Conservation (phyloP, 1,140 invertebrate genomes). For the Eulimnadia texana region DNA sequence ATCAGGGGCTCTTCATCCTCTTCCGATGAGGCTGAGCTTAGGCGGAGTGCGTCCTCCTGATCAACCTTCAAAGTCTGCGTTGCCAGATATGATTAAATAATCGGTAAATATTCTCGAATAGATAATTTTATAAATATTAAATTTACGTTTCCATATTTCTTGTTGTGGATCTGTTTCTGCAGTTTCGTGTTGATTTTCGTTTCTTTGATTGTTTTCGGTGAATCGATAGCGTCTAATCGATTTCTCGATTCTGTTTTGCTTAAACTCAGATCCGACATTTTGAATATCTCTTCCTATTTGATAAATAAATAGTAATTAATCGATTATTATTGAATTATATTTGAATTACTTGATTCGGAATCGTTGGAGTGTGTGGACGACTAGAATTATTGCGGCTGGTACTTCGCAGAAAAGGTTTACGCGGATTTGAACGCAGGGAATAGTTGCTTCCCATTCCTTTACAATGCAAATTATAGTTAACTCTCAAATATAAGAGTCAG, state of each 20-base stretch:
- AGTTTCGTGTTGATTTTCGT: conserved; percentile 12
- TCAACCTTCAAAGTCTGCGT: not conserved
- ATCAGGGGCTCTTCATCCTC: no score
- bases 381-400: conserved; percentile 7
- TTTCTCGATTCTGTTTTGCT: not conserved
- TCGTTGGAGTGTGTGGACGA: not conserved
- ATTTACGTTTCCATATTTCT: conserved; percentile 4
- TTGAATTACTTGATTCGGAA: not conserved
- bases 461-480: not conserved
- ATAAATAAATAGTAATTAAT: not conserved
- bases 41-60: not conserved
- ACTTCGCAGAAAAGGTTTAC: conserved; percentile 12
- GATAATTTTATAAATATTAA: not conserved
- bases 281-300: conserved; percentile 15
- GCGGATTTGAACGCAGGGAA: conserved; percentile 4
- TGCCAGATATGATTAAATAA: not conserved
- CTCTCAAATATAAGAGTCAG: not conserved
- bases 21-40: not conserved
- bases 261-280: conserved; percentile 15
- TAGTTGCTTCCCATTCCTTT: conserved; percentile 13
- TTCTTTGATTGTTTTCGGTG: not conserved
- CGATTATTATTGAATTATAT: not conserved
- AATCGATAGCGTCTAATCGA: not conserved
- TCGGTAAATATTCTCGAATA: not conserved
- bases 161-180: no score